Evolutionary conservation across 2,888 invertebrate species (phyloP).

Genomic region (Dendrolimus houi): DNA sequence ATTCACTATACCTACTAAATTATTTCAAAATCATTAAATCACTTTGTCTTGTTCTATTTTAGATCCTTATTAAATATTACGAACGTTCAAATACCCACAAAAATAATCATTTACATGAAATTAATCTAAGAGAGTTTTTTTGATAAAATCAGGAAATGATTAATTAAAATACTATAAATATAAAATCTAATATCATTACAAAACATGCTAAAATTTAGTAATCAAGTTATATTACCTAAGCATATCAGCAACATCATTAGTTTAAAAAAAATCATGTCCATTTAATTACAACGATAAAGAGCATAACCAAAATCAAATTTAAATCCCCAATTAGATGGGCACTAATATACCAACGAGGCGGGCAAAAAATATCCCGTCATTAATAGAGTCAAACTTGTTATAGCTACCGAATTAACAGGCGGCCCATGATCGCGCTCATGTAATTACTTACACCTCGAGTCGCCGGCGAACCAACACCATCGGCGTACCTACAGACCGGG

Average conservation of each 20-base stretch:
- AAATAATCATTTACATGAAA: too few relatives aligned
- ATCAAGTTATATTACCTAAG: not conserved
- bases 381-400: conserved; percentile 59
- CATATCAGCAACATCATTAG: conserved; percentile 3
- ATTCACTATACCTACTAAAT: too few relatives aligned
- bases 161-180: too few relatives aligned
- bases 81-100: too few relatives aligned
- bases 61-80: too few relatives aligned
- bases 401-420: conserved; percentile 68
- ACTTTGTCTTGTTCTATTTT: too few relatives aligned
- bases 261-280: conserved; percentile 12
- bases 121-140: too few relatives aligned
- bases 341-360: conserved; percentile 23
- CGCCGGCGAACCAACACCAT: conserved; percentile 14
- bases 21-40: too few relatives aligned
- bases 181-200: not conserved
- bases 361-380: conserved; percentile 53
- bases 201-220: not conserved
- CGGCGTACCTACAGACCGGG: conserved; percentile 46
- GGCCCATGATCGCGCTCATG: conserved; percentile 49
- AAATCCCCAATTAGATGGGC: conserved; percentile 40
- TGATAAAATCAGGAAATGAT: too few relatives aligned
- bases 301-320: conserved; percentile 23
- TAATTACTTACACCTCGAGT: conserved; percentile 51
- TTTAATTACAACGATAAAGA: conserved; percentile 16